These are phyloP conservation scores for Phorcus lineatus DNA, from an alignment of 2,888 invertebrate species.

Conservation along the genomic window DNA sequence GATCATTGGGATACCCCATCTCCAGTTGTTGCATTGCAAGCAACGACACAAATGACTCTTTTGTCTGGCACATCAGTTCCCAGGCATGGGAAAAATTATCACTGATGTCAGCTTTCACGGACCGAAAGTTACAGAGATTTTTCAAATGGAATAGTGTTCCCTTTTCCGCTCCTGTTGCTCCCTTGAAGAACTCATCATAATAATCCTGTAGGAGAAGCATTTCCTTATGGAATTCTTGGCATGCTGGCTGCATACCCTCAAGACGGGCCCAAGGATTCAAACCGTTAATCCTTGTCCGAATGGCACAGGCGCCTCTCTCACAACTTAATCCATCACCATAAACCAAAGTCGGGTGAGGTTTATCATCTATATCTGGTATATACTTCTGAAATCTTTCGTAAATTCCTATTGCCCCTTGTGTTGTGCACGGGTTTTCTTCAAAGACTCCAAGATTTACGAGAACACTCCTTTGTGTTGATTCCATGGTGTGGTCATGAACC, in stretches of 20 bases:
- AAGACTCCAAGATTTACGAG: slow-evolving; percentile 37
- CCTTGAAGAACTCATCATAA: slow-evolving; percentile 38
- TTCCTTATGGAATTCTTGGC: slow-evolving; percentile 45
- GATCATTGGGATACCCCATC: slow-evolving; percentile 6
- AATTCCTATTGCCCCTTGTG: slow-evolving; percentile 33
- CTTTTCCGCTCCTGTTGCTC: slow-evolving; percentile 27
- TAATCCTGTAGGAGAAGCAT: slow-evolving; percentile 42
- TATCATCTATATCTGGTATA: slow-evolving; percentile 28
- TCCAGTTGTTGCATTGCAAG: slow-evolving; percentile 24
- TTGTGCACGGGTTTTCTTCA: slow-evolving; percentile 33
- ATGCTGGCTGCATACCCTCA: slow-evolving; percentile 38
- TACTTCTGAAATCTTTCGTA: slow-evolving; percentile 30
- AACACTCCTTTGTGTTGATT: slow-evolving; percentile 27
- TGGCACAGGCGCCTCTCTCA: slow-evolving; percentile 35
- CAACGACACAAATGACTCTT: slow-evolving; percentile 30
- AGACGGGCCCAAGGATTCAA: slow-evolving; percentile 32
- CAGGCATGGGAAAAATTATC: slow-evolving; percentile 44
- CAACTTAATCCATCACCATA: slow-evolving; percentile 37
- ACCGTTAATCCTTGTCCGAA: slow-evolving; percentile 33
- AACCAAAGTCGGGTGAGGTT: slow-evolving; percentile 30
- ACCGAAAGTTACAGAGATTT: slow-evolving; percentile 36
- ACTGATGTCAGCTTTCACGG: slow-evolving; percentile 37
- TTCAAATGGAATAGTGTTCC: slow-evolving; percentile 35
- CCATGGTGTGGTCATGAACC: slow-evolving; percentile 28
- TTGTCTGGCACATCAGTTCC: slow-evolving; percentile 37